Percentiles rank a stretch among this genome's conserved stretches.
phyloP scores from a whole-genome alignment of 2,888 invertebrate species.

The Trachelus stipa region DNA sequence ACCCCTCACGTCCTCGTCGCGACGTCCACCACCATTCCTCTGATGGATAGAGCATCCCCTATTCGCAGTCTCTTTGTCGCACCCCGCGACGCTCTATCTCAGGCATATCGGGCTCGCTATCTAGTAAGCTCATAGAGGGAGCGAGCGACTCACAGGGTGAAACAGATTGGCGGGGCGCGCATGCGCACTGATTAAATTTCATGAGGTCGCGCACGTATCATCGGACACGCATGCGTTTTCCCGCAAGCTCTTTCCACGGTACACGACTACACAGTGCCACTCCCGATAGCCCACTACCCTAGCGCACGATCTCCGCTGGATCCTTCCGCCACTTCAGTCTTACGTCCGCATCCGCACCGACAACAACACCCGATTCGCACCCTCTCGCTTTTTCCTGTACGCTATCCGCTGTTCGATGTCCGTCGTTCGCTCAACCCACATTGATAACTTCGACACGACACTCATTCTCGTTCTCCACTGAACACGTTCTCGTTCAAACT shows the following conservation, averaged over 20 bases:
- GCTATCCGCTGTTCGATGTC: background rate
- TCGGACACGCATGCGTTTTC: conserved; percentile 14
- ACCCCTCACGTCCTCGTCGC: conserved; percentile 8
- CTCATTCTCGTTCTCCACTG: background rate
- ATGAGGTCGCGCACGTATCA: conserved; percentile 30
- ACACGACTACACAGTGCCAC: conserved; percentile 29
- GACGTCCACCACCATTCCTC: conserved; percentile 3
- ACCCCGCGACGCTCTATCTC: conserved; percentile 2
- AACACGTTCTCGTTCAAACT: background rate
- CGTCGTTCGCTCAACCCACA: background rate
- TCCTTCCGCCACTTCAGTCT: conserved; percentile 59
- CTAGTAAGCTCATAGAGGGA: background rate
- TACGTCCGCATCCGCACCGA: conserved; percentile 62
- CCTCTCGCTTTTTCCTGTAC: conserved; percentile 18
- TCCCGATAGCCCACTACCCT: conserved; percentile 33
- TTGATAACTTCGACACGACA: background rate
- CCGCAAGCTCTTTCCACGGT: background rate
- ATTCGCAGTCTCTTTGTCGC: background rate
- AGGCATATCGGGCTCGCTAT: background rate
- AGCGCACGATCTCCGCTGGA: conserved; percentile 42
- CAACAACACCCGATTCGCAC: conserved; percentile 48
- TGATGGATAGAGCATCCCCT: background rate
- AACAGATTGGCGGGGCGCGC: background rate
- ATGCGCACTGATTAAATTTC: conserved; percentile 20
- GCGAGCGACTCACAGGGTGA: conserved; percentile 2